Conservation (phyloP, 2,113 vertebrate species). For the Heterotilapia buettikoferi region DNA sequence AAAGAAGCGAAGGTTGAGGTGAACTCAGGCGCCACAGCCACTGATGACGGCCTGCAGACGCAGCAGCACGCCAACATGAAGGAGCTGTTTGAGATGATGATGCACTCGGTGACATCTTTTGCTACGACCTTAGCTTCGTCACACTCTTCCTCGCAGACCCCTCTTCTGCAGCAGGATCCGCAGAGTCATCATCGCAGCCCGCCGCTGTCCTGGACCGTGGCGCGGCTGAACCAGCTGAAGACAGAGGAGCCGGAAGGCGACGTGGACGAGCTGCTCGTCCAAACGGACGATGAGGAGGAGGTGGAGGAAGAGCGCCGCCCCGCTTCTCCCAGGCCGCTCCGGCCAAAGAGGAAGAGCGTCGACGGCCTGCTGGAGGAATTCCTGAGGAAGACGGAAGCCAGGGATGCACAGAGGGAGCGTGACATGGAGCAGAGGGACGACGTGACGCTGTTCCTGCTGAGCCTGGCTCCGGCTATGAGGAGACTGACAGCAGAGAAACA, state of each 20-base stretch:
- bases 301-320: background rate
- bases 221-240: background rate
- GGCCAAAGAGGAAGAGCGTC: background rate
- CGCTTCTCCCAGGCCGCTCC: background rate
- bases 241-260: background rate
- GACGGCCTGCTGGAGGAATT: background rate
- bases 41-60: background rate
- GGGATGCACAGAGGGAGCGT: background rate
- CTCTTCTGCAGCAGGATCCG: background rate
- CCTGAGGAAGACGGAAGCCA: constrained; percentile 1
- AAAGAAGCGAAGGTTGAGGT: constrained; percentile 16
- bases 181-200: background rate
- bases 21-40: accelerated
- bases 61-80: background rate
- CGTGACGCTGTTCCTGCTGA: constrained; percentile 24
- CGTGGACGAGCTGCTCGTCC: background rate
- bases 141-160: background rate
- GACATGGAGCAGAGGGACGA: constrained; percentile 15
- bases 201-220: background rate
- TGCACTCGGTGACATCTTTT: constrained; percentile 1
- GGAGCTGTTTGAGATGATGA: constrained; percentile 34
- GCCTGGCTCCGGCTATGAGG: constrained; percentile 34
- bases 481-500: constrained; percentile 16
- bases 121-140: background rate
- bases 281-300: background rate